Base-by-base conservation (phyloP, 1,140 invertebrate species). In the Calephelis virginiensis region DNA sequence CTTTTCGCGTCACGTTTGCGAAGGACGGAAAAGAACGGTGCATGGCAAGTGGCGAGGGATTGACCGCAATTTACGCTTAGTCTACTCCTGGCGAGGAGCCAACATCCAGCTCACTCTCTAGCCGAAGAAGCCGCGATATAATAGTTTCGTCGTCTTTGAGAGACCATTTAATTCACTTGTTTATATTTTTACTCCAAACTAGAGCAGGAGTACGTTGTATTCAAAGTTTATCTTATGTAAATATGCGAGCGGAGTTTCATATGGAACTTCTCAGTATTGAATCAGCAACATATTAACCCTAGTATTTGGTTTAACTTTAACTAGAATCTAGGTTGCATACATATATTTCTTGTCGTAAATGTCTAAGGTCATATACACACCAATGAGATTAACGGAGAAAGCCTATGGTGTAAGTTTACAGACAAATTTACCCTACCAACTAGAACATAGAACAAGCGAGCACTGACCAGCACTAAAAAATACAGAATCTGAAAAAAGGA, bases 71-170 rank as follows among this genome's bases (percentile, higher is more conserved):
- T 81, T 81, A 81, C 82, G 73, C 74, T 61, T 64, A 67, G 69
- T 70, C 50, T 67, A 67, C 66, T 64, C 50, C 72, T 85, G 83
- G 83, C 78, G 11, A 9, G 11, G 14, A 61, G 81, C 84, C 84
- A 85, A 76, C 13, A 67, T 66, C 68, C 74, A 76, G 77, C 72
- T 76, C 77, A 83, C 82, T 83, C 86, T 83, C 81, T 76, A 71
- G 69, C 71, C 71, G 70, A 80, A 81, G 71, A 73, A 81, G 70
- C 75, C 73, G 70, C 71, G 68, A 78, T 76, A 71, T 84, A 85
- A 89, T 87, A 82, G 79, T 81, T 87, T 80, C 80, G 77, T 76
- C 72, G 79, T 83, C 73, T 82, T 77, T 76, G 71, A 60, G 68
- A 78, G 63, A 78, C 70, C 67, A 72, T 75, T 81, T 77, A 78